Conservation (phyloP, 2,888 invertebrate species). For the Aporophyla lueneburgensis region DNA sequence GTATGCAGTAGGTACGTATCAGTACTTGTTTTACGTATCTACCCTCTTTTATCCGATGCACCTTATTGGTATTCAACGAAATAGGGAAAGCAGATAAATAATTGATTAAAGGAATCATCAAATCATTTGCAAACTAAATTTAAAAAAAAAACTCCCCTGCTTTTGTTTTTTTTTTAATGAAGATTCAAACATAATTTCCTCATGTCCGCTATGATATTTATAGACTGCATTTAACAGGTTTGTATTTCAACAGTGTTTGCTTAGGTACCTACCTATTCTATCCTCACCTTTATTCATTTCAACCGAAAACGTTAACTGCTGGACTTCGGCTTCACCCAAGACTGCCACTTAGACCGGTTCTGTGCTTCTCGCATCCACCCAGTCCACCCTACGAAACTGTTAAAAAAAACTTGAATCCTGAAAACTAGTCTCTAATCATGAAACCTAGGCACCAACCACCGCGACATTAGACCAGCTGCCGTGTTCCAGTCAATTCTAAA, state of each 20-base stretch:
- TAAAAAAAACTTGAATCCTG: constrained; percentile 1
- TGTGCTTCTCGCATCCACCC: too few species aligned
- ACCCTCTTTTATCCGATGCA: constrained; percentile 52
- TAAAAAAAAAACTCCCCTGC: too few species aligned
- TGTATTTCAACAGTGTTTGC: not conserved
- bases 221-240: not conserved
- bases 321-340: too few species aligned
- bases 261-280: not conserved
- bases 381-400: not conserved
- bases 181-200: not conserved
- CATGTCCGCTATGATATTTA: not conserved
- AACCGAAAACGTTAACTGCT: too few species aligned
- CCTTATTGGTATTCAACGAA: constrained; percentile 48
- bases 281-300: too few species aligned
- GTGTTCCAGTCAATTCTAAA: constrained; percentile 26
- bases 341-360: too few species aligned
- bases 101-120: not conserved
- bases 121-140: not conserved
- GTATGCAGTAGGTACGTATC: constrained; percentile 61
- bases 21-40: constrained; percentile 49
- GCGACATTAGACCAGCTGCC: not conserved
- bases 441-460: not conserved
- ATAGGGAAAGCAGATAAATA: not conserved
- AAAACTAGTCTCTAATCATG: too few species aligned
- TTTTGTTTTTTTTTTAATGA: not conserved